Conservation (phyloP, 2,888 invertebrate genomes). For the Aporophyla lueneburgensis region DNA sequence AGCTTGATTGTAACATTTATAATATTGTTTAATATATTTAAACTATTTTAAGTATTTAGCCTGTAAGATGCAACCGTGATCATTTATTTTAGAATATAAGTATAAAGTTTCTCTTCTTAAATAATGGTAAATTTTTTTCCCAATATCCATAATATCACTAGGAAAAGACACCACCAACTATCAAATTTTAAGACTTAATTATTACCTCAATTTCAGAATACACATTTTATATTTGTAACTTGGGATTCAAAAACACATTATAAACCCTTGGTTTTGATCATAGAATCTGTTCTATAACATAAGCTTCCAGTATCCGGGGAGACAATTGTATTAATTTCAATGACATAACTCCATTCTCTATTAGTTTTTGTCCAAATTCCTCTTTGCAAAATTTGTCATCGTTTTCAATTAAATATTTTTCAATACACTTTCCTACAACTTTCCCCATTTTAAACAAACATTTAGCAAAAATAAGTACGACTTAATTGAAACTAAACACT, state of each 20-base stretch:
- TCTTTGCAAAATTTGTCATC: neutral
- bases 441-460: neutral
- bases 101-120: neutral
- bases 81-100: constrained; percentile 8
- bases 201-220: constrained; percentile 38
- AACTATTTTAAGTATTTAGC: neutral
- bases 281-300: neutral
- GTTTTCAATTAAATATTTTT: neutral
- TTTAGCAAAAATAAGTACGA: constrained; percentile 49
- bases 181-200: constrained; percentile 20
- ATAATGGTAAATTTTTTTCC: constrained; percentile 16
- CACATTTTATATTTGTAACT: constrained; percentile 7
- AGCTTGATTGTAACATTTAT: neutral
- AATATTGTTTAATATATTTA: neutral
- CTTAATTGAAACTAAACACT: constrained; percentile 20
- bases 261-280: neutral
- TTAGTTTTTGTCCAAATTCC: neutral
- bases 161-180: constrained; percentile 26
- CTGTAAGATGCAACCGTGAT: constrained; percentile 5
- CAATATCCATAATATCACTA: constrained; percentile 37
- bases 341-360: neutral
- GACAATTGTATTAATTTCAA: neutral
- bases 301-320: neutral
- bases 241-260: neutral
- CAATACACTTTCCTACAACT: too few species aligned